These are phyloP conservation scores for Dendropsophus ebraccatus DNA, from an alignment of 2,113 vertebrate species.

Conservation along the genomic window DNA sequence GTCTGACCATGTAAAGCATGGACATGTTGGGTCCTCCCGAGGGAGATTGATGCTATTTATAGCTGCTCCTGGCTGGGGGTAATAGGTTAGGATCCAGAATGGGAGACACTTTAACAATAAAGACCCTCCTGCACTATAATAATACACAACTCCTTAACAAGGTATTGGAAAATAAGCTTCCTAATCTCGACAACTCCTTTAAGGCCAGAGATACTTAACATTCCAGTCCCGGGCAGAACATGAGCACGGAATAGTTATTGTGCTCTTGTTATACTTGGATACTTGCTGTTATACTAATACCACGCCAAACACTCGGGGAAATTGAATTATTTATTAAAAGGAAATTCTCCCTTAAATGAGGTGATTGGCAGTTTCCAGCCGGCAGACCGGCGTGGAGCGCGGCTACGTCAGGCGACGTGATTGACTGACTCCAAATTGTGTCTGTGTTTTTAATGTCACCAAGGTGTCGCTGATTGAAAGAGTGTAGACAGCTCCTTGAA, in stretches of 20 bases:
- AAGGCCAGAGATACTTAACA: neutral
- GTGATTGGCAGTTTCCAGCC: constrained; percentile 1
- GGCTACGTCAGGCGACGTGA: too few species aligned
- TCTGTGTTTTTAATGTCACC: constrained; percentile 7
- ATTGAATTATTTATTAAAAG: constrained; percentile 8
- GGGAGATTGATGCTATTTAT: too few species aligned
- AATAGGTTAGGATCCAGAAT: too few species aligned
- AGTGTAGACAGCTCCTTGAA: constrained; percentile 3
- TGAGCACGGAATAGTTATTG: neutral
- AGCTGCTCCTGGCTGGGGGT: too few species aligned
- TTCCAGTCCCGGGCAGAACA: neutral
- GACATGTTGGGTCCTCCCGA: too few species aligned
- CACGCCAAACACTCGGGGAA: neutral
- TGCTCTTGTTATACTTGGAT: neutral
- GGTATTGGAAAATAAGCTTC: too few species aligned
- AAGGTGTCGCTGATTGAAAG: constrained; percentile 28
- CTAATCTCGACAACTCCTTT: too few species aligned
- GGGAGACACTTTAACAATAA: too few species aligned
- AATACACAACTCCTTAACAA: too few species aligned
- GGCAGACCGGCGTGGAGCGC: neutral
- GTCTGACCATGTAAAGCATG: too few species aligned
- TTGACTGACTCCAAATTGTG: neutral
- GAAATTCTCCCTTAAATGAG: neutral
- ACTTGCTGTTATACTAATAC: neutral
- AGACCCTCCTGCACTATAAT: too few species aligned